phyloP scores from a whole-genome alignment of 2,113 vertebrate species.

The Porphyrio hochstetteri region DNA sequence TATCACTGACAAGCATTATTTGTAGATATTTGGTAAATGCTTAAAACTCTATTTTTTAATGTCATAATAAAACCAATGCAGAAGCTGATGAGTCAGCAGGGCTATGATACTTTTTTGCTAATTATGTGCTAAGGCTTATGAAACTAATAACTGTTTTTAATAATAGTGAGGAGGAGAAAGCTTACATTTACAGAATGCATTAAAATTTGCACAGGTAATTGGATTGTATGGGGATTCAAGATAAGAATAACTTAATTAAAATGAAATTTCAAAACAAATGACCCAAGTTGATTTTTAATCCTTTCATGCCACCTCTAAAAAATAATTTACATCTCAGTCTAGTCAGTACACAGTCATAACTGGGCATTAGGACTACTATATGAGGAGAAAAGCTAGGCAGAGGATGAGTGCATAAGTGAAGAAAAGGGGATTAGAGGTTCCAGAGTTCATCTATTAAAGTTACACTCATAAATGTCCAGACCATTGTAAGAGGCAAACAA shows the following conservation, averaged over 20 bases:
- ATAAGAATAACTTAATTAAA: constrained; percentile 53
- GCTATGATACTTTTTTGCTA: constrained; percentile 1
- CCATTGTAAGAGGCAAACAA: neutral
- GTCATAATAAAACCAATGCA: neutral
- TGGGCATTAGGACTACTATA: neutral
- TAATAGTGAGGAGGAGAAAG: constrained; percentile 5
- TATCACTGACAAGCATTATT: neutral
- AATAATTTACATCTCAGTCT: neutral
- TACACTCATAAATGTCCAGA: neutral
- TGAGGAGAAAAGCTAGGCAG: neutral
- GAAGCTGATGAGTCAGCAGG: constrained; percentile 38
- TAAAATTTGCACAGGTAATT: constrained; percentile 57
- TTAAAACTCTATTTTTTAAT: constrained; percentile 23
- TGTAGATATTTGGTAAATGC: constrained; percentile 14
- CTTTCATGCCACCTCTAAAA: neutral
- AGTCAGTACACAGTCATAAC: neutral
- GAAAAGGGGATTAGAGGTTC: neutral
- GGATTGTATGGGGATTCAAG: constrained; percentile 21
- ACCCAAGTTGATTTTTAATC: neutral
- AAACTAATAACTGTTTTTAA: constrained; percentile 55
- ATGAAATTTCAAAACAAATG: constrained; percentile 36
- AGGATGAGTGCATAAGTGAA: neutral
- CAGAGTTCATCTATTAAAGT: neutral
- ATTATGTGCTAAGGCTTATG: constrained; percentile 40
- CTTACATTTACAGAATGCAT: neutral